These are phyloP conservation scores for Pyrrhia umbra DNA, from an alignment of 2,888 invertebrate genomes.

Conservation along the genomic window DNA sequence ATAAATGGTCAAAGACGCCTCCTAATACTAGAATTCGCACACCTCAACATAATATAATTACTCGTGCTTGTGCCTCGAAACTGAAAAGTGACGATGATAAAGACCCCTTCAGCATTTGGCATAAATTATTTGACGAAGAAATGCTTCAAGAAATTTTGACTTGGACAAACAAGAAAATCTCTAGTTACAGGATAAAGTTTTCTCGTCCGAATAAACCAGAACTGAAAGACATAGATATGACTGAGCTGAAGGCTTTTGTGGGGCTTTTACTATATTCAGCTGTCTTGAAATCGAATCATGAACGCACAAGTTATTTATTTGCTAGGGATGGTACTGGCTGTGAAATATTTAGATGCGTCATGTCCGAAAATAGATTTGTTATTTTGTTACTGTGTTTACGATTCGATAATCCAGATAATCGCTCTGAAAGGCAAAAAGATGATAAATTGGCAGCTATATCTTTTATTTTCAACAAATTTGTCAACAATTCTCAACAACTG, in stretches of 20 bases:
- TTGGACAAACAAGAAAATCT: conserved; percentile 38
- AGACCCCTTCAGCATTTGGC: conserved; percentile 16
- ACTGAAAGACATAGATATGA: conserved; percentile 42
- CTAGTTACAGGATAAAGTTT: conserved; percentile 30
- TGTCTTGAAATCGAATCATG: conserved; percentile 55
- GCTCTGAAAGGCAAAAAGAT: conserved; percentile 8
- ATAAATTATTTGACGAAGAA: conserved; percentile 23
- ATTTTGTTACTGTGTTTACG: conserved; percentile 14
- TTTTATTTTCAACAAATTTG: conserved; percentile 28
- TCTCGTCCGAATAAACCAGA: conserved; percentile 13
- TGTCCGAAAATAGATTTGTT: conserved; percentile 52
- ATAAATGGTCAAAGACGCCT: background rate
- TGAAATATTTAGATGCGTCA: conserved; percentile 55
- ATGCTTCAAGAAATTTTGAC: conserved; percentile 24
- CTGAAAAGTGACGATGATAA: background rate
- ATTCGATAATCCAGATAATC: conserved; percentile 27
- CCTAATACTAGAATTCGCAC: conserved; percentile 1
- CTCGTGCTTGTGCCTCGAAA: background rate
- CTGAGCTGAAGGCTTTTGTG: conserved; percentile 41
- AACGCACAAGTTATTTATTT: conserved; percentile 44
- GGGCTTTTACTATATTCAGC: conserved; percentile 21
- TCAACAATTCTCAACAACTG: conserved; percentile 14
- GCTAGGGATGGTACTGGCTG: conserved; percentile 56
- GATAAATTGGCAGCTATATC: conserved; percentile 26
- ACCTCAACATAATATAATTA: conserved; percentile 8